These are phyloP conservation scores for Epizoanthus fatuus DNA, from an alignment of 92 coral and sea anemone genomes.

Conservation along the genomic window DNA sequence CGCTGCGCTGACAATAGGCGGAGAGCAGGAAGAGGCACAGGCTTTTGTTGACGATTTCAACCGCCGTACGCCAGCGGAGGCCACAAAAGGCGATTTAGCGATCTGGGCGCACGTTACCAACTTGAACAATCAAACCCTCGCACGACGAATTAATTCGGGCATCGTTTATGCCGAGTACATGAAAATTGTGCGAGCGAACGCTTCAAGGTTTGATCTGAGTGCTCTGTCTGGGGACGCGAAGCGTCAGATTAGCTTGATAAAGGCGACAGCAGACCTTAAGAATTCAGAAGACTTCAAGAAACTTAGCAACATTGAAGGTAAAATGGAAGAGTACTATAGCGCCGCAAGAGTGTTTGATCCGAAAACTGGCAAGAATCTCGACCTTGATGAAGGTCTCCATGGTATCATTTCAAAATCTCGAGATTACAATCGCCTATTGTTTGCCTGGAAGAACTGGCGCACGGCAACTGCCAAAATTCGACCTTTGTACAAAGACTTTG, in stretches of 20 bases:
- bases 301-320: slow-evolving; percentile 33
- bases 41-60: slow-evolving; percentile 71
- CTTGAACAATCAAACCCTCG: slow-evolving; percentile 73
- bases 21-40: slow-evolving; percentile 43
- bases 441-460: slow-evolving; percentile 92
- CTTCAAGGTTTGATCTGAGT: slow-evolving; percentile 68
- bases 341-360: slow-evolving; percentile 67
- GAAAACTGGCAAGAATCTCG: slow-evolving; percentile 46
- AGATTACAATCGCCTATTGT: slow-evolving; percentile 29
- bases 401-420: slow-evolving; percentile 67
- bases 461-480: slow-evolving; percentile 74
- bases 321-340: slow-evolving; percentile 81
- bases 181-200: slow-evolving; percentile 72
- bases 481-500: slow-evolving; percentile 71
- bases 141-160: slow-evolving; percentile 52
- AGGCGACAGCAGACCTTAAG: slow-evolving; percentile 71
- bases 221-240: slow-evolving; percentile 73
- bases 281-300: slow-evolving; percentile 45
- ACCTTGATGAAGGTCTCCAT: slow-evolving; percentile 69
- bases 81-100: slow-evolving; percentile 41
- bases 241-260: slow-evolving; percentile 80
- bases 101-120: slow-evolving; percentile 84
- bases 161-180: slow-evolving; percentile 63
- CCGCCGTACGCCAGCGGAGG: slow-evolving; percentile 31
- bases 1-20: slow-evolving; percentile 22